These are phyloP conservation scores for Myotis myotis DNA, from an alignment of 2,797 vertebrate genomes.

Conservation along the genomic window DNA sequence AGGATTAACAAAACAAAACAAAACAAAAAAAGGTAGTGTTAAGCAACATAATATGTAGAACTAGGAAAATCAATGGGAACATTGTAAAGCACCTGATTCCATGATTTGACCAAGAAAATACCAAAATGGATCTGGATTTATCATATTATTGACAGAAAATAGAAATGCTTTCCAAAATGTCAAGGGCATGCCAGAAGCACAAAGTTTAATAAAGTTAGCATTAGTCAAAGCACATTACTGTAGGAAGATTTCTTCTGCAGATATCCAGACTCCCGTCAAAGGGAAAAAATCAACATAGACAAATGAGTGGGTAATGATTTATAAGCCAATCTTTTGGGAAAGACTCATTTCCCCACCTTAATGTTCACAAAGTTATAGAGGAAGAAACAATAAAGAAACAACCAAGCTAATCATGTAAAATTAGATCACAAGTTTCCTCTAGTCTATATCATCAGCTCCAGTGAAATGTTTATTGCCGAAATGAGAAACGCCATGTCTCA, in stretches of 20 bases:
- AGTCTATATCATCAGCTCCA: slow-evolving; percentile 2
- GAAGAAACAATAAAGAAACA: slow-evolving; percentile 9
- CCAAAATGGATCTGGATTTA: neutral
- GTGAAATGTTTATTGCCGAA: neutral
- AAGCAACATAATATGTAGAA: neutral
- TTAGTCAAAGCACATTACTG: neutral
- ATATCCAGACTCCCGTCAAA: neutral
- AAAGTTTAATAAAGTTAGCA: neutral
- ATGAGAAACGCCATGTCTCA: neutral
- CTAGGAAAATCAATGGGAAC: neutral
- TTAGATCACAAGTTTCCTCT: neutral
- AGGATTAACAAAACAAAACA: too few species aligned
- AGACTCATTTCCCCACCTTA: neutral
- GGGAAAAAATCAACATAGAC: neutral
- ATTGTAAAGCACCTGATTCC: neutral
- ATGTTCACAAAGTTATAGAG: neutral
- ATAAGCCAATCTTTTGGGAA: neutral
- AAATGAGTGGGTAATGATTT: slow-evolving; percentile 9
- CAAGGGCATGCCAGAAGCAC: neutral
- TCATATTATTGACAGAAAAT: neutral
- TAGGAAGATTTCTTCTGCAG: neutral
- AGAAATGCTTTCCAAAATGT: neutral
- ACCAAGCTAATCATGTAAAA: slow-evolving; percentile 28
- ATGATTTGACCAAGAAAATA: neutral
- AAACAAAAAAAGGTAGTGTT: neutral